Evolutionary conservation across 2,888 invertebrate genomes (phyloP).

Genomic region (Pandemis cinnamomeana): DNA sequence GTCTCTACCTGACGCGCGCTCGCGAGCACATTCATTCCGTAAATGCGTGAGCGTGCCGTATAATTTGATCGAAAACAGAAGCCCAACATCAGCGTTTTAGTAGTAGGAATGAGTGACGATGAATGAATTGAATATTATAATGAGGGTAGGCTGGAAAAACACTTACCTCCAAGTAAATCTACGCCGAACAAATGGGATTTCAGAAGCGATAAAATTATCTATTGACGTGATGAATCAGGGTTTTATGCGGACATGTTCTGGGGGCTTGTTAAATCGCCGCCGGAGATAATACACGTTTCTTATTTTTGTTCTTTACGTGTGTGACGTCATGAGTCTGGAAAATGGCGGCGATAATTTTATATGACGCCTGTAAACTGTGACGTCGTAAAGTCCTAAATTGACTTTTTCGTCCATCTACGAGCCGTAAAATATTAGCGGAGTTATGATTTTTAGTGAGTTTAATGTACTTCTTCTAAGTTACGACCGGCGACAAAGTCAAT

Average conservation of each 20-base stretch:
- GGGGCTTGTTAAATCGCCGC: background rate
- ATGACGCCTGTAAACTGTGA: constrained; percentile 36
- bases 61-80: constrained; percentile 80
- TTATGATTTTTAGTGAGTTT: constrained; percentile 26
- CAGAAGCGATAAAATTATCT: constrained; percentile 26
- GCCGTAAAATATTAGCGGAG: constrained; percentile 23
- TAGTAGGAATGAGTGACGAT: constrained; percentile 60
- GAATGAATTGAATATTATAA: constrained; percentile 49
- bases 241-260: constrained; percentile 12
- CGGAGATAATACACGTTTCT: constrained; percentile 25
- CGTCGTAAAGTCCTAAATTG: constrained; percentile 33
- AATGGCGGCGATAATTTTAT: constrained; percentile 40
- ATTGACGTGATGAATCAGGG: constrained; percentile 28
- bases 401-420: constrained; percentile 35
- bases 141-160: constrained; percentile 34
- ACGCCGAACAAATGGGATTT: constrained; percentile 32
- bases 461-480: constrained; percentile 13
- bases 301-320: constrained; percentile 21
- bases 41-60: constrained; percentile 63
- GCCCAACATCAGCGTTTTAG: constrained; percentile 63
- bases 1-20: constrained; percentile 55
- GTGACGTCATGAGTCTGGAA: constrained; percentile 37
- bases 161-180: constrained; percentile 26
- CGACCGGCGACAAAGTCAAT: background rate
- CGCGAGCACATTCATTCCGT: constrained; percentile 54